Base-by-base conservation (phyloP, 2,113 vertebrate genomes). In the Alethe castanea region DNA sequence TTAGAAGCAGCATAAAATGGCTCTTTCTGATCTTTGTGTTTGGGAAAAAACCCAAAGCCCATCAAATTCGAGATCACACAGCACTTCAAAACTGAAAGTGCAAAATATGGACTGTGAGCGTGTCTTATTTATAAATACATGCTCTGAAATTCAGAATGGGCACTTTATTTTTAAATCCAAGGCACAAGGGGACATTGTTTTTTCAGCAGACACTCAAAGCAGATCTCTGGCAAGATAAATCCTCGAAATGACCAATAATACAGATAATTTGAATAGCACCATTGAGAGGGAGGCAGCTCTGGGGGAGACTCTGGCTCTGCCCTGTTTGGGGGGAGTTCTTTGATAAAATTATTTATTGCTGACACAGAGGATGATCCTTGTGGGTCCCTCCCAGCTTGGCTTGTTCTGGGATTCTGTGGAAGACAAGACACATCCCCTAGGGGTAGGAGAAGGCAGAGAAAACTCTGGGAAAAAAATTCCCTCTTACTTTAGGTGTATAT, bases 121-220 rank as follows among this genome's bases (percentile, higher is more conserved):
- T 36, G 66, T 94, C 89, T 96, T 97, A 94, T 96, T 97, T 98
- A 97, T 96, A 97, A 96, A 96, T 42, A 86, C 8, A 38, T 17
- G 73, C 96, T 54, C 69, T n/a, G 31, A 91, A 82, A 96, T 61
- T 25, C 90, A 94, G 87, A 93, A 67, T 40, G 81, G 62, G 52
- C 42, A 70, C 85, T 98, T 96, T 94, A 69, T 96, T 97, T 97
- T 96, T 57, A 83, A 86, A 73, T 28, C 92, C 71, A 23, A 67
- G 66, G 69, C 88, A 97, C 96, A 98, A 97, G 96, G 96, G 73
- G 50, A 72, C 93, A 94, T 91, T 98, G 97, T 98, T 93, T 88
- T 78, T 84, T 78, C 81, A 86, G 91, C 26, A 82, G 14, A 23
- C 88, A 65, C 78, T 95, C 84, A 45, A 88, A 97, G 95, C 33